Percentiles rank a stretch among this genome's conserved stretches.
phyloP scores from a whole-genome alignment of 1,140 invertebrate genomes.

The Drosophila mayri region DNA sequence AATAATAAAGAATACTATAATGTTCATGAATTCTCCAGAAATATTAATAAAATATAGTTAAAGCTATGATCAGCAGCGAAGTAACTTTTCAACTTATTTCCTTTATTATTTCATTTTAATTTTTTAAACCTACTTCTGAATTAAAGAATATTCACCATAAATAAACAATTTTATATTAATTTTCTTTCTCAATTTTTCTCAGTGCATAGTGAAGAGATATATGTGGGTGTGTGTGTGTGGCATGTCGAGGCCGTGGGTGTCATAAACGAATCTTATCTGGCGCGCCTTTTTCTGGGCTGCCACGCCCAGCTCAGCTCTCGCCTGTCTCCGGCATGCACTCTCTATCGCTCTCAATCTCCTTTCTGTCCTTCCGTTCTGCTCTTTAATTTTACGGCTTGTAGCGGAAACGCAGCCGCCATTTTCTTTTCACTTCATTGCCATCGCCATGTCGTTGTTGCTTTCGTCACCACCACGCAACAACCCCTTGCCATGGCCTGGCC shows the following conservation, averaged over 20 bases:
- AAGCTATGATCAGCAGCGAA: too few species aligned
- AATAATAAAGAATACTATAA: too few species aligned
- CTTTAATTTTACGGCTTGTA: constrained; percentile 72
- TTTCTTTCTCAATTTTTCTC: neutral
- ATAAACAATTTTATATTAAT: too few species aligned
- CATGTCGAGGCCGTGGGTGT: constrained; percentile 62
- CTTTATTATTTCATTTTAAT: too few species aligned
- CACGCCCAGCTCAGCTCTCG: constrained; percentile 54
- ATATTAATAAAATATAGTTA: too few species aligned
- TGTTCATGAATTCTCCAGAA: too few species aligned
- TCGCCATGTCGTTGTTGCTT: constrained; percentile 39
- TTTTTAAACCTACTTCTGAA: too few species aligned
- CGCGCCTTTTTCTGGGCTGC: constrained; percentile 61
- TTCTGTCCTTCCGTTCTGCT: neutral
- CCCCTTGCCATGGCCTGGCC: constrained; percentile 9
- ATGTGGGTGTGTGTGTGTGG: constrained; percentile 15
- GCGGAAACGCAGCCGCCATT: constrained; percentile 68
- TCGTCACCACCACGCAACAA: constrained; percentile 25
- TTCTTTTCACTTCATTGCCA: constrained; percentile 76
- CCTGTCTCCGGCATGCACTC: constrained; percentile 57
- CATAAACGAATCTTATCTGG: constrained; percentile 79
- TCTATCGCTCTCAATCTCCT: constrained; percentile 32
- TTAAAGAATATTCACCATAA: too few species aligned
- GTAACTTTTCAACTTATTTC: too few species aligned
- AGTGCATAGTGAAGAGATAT: neutral